Evolutionary conservation across 2,888 invertebrate genomes (phyloP), one percentile per base, ranked within the genome.

Genomic region (Ornithoptera alexandrae): DNA sequence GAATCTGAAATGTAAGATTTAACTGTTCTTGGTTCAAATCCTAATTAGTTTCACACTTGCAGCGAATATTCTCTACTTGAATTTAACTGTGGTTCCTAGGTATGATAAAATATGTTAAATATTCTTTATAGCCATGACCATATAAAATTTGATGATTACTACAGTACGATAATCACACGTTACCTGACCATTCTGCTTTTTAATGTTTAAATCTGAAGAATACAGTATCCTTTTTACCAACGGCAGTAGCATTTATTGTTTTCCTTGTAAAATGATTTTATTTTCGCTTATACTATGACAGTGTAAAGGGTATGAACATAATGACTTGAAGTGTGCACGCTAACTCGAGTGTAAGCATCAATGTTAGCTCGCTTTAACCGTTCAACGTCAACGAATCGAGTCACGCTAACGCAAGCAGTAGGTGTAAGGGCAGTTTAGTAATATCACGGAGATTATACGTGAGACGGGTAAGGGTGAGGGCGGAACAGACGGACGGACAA

Each of bases 401-500:
- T 62, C 36, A 42, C 18, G 62, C 62, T 65, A 36, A 56, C 65
- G 46, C 57, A 65, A 58, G 59, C 30, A 57, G 61, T 65, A 56
- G 53, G 53, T 63, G 68, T 53, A 53, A 67, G 62, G 67, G 68
- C 70, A 73, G 72, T 72, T 69, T 72, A 72, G 76, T 72, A 74
- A 75, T 78, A 75, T 77, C 73, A 73, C 72, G 71, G 73, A 76
- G 76, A 76, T 76, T 74, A 75, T 71, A 74, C 72, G 74, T 46
- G 46, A 72, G 73, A 72, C 72, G 75, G 74, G 76, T 74, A 77
- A 74, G 77, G 70, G 72, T 64, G 69, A 68, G 74, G 70, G 75
- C 73, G 74, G 79, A 78, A 75, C 76, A 75, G 74, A 72, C 73
- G 80, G 76, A 78, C 81, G 81, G 84, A 85, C 86, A 84, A 83